Base-by-base conservation (phyloP, 2,113 vertebrate species). In the Probosciger aterrimus region DNA sequence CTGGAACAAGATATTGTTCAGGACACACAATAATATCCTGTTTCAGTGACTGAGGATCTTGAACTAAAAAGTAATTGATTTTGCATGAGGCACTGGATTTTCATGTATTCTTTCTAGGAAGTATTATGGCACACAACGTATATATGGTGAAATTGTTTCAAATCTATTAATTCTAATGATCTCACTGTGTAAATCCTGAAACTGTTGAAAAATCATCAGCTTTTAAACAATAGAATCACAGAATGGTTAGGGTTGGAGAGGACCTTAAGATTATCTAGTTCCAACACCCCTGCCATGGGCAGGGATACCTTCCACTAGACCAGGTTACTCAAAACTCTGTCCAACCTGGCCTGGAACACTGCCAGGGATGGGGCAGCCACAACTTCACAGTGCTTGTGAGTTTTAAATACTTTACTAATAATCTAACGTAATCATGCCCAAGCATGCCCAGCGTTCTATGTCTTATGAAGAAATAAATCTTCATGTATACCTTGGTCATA, bases 41-140 rank as follows among this genome's bases (percentile, higher is more conserved):
- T 97, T 98, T 97, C 93, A 96, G 92, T 92, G 93, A 95, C 95
- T 92, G 96, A 97, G 87, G 93, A 96, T 96, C 95, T 94, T 89
- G 93, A 97, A 94, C 94, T 96, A 90, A 97, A 96, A 95, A 94
- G 91, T 96, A 98, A 98, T 97, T 98, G 97, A 97, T 98, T 98
- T 98, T 97, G 75, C 94, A 96, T 76, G 88, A 98, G 95, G 93
- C 86, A 63, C 31, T 69, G 85, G 84, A 92, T 96, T 94, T 92
- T 82, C 83, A n/a, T 92, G 69, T 94, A 78, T 43, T 84, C 81
- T 93, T 96, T 97, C 22, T 23, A 78, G 82, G 82, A 98, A 86
- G 88, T 93, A 62, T 86, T 94, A 60, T 3, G 31, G 74, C 74
- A 94, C 70, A 93, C 87, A 90, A 76, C 44, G 41, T 86, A 70